Conservation (phyloP, 2,113 vertebrate species). For the Corydoras maculifer region DNA sequence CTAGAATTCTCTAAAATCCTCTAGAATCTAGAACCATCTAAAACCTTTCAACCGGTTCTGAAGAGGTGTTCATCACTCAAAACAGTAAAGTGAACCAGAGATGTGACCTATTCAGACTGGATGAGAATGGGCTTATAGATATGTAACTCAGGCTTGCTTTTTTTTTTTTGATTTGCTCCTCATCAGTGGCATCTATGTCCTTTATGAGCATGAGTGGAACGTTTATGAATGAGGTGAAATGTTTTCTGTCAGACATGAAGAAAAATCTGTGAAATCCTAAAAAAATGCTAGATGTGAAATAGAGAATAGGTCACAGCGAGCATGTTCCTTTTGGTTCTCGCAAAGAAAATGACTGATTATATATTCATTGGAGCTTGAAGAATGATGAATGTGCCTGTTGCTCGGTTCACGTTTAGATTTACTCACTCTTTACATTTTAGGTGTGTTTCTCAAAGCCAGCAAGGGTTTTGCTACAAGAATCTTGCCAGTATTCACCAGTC, state of each 20-base stretch:
- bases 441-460: slow-evolving; percentile 86
- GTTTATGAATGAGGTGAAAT: neutral
- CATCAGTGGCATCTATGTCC: slow-evolving; percentile 21
- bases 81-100: neutral
- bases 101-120: neutral
- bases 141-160: slow-evolving; percentile 22
- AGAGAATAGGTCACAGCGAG: neutral
- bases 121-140: slow-evolving; percentile 6
- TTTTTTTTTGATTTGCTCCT: slow-evolving; percentile 21
- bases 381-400: slow-evolving; percentile 17
- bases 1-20: slow-evolving; percentile 23
- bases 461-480: slow-evolving; percentile 84
- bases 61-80: slow-evolving; percentile 6
- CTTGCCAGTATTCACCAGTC: slow-evolving; percentile 64
- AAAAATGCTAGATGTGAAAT: slow-evolving; percentile 2
- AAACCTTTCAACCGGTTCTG: neutral
- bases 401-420: slow-evolving; percentile 37
- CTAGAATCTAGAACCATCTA: slow-evolving; percentile 6
- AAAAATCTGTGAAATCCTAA: slow-evolving; percentile 24
- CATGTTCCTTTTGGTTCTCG: neutral
- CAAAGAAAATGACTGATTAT: neutral
- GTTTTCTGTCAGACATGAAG: neutral
- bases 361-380: neutral
- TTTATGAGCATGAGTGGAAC: slow-evolving; percentile 12
- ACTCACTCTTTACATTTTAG: slow-evolving; percentile 41